Percentiles rank a stretch among this genome's conserved stretches.
Conservation (phyloP, 2,797 vertebrate species). For the Sitta carolinensis region DNA sequence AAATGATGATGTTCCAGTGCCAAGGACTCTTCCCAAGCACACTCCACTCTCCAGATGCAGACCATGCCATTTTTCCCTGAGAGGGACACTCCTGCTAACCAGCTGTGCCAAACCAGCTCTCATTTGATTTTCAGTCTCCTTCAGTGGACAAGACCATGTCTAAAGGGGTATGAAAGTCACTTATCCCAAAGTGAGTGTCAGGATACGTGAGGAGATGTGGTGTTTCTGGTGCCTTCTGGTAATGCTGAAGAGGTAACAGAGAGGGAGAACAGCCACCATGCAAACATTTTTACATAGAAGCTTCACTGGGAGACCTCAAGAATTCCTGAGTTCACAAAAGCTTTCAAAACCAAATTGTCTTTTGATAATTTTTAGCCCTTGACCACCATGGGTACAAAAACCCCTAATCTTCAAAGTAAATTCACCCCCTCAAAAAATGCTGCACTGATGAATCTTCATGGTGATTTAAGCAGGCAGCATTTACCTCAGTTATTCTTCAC, state of each 20-base stretch:
- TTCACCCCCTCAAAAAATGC: background rate
- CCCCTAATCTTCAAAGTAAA: background rate
- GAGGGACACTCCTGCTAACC: background rate
- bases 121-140: background rate
- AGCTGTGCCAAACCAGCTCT: background rate
- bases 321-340: background rate
- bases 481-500: background rate
- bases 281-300: background rate
- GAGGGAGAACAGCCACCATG: background rate
- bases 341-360: background rate
- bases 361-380: background rate
- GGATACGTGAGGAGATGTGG: background rate
- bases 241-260: background rate
- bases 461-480: background rate
- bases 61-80: background rate
- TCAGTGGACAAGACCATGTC: background rate
- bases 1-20: background rate
- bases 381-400: background rate
- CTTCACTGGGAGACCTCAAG: background rate
- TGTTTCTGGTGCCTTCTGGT: background rate
- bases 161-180: background rate
- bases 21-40: background rate
- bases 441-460: background rate
- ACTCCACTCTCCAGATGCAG: background rate
- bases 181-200: background rate